phyloP scores from a whole-genome alignment of 2,888 invertebrate genomes.

The Eristalis tenax region DNA sequence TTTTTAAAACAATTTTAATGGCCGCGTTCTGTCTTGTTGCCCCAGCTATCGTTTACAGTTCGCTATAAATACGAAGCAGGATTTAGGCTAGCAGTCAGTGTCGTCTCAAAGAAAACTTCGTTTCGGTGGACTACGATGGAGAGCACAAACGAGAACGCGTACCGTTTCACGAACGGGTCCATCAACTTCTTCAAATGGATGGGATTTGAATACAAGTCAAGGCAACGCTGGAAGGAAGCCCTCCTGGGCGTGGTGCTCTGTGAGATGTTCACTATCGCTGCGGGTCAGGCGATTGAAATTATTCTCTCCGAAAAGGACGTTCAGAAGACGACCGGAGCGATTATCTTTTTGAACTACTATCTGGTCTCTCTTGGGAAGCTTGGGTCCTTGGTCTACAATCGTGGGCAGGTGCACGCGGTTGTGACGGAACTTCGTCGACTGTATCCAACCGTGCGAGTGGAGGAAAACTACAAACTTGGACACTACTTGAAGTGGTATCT shows the following conservation, averaged over 20 bases:
- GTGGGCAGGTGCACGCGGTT: not conserved
- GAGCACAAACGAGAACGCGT: not conserved
- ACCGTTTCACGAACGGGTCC: not conserved
- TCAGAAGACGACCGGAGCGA: not conserved
- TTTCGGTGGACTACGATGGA: not conserved
- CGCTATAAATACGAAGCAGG: not conserved
- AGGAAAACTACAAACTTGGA: not conserved
- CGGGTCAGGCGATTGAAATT: not conserved
- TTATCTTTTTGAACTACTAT: slow-evolving; percentile 58
- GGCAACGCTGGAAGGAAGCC: not conserved
- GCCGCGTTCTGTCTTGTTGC: not conserved
- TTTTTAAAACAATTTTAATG: too few species aligned
- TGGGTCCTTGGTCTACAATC: slow-evolving; percentile 45
- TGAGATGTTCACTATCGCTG: not conserved
- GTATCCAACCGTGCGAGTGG: slow-evolving; percentile 25
- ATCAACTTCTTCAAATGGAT: slow-evolving; percentile 25
- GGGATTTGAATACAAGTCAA: slow-evolving; percentile 34
- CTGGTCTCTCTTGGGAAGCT: slow-evolving; percentile 52
- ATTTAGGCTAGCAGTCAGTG: not conserved
- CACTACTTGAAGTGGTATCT: slow-evolving; percentile 3
- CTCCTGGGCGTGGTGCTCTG: not conserved
- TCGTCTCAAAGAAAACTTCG: not conserved
- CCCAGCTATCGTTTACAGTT: not conserved
- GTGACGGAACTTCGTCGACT: slow-evolving; percentile 35
- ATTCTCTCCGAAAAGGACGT: not conserved